These are phyloP conservation scores for Dusona sp. DNA, from an alignment of 2,888 invertebrate species.

Conservation along the genomic window DNA sequence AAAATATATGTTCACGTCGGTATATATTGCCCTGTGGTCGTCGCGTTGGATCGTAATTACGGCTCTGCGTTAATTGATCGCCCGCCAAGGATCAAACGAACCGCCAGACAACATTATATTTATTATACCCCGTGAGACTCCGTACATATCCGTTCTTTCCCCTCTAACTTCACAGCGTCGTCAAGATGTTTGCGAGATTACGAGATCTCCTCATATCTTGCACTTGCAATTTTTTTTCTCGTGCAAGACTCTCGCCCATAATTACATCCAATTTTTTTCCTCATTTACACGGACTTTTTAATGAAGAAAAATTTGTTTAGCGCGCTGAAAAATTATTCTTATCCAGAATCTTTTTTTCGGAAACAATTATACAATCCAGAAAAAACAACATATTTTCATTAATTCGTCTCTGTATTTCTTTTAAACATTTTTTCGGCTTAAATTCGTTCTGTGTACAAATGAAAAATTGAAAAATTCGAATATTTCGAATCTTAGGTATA, in stretches of 20 bases:
- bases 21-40: slow-evolving; percentile 68
- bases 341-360: neutral
- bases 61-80: slow-evolving; percentile 76
- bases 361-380: neutral
- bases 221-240: neutral
- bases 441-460: neutral
- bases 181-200: slow-evolving; percentile 42
- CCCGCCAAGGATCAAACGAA: slow-evolving; percentile 65
- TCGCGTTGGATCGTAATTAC: slow-evolving; percentile 74
- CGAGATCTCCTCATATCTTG: slow-evolving; percentile 23
- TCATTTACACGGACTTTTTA: neutral
- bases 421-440: neutral
- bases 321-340: neutral
- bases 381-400: neutral
- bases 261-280: neutral
- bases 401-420: neutral
- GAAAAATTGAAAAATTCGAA: neutral
- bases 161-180: slow-evolving; percentile 33
- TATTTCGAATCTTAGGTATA: neutral
- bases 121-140: slow-evolving; percentile 55
- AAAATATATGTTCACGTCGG: slow-evolving; percentile 35
- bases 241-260: slow-evolving; percentile 22
- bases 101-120: slow-evolving; percentile 67
- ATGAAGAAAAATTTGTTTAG: neutral
- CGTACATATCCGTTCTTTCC: slow-evolving; percentile 45